A percentile compares a stretch with the other conserved stretches of the same genome.
Evolutionary conservation across 2,888 invertebrate genomes (phyloP).

Genomic region (Cylloceria caligata): DNA sequence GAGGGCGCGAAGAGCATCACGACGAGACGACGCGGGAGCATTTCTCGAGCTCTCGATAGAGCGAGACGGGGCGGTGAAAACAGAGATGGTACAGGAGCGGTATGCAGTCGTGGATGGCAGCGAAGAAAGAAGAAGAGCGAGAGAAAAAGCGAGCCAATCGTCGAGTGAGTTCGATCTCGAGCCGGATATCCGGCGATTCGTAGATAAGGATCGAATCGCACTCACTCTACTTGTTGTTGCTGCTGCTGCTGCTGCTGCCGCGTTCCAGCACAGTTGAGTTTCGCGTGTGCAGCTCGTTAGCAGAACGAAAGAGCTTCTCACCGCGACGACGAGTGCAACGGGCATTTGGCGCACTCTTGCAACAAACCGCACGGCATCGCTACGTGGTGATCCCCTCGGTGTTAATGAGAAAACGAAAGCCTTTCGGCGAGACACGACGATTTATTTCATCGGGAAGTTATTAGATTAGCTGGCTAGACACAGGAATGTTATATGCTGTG

Average conservation of each 20-base stretch:
- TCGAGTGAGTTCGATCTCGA: slow-evolving; percentile 67
- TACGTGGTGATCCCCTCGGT: slow-evolving; percentile 43
- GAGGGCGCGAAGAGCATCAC: slow-evolving; percentile 46
- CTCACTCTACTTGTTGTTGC: slow-evolving; percentile 21
- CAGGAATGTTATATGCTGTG: slow-evolving; percentile 36
- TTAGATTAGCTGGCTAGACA: slow-evolving; percentile 25
- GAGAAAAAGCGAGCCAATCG: slow-evolving; percentile 53
- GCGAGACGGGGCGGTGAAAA: too few relatives aligned
- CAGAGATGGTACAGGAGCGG: too few relatives aligned
- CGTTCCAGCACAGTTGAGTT: slow-evolving; percentile 65
- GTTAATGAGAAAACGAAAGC: slow-evolving; percentile 74
- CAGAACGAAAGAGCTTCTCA: slow-evolving; percentile 37
- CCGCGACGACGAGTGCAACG: slow-evolving; percentile 26
- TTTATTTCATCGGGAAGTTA: slow-evolving; percentile 65
- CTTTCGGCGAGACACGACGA: slow-evolving; percentile 62
- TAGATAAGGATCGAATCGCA: slow-evolving; percentile 65
- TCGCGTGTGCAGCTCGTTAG: slow-evolving; percentile 71
- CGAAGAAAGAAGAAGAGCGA: slow-evolving; percentile 22
- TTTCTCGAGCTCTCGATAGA: slow-evolving; percentile 43
- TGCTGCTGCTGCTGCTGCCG: slow-evolving; percentile 47
- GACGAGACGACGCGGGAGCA: slow-evolving; percentile 25
- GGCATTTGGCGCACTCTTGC: slow-evolving; percentile 36
- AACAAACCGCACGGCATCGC: slow-evolving; percentile 26
- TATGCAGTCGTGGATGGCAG: neutral
- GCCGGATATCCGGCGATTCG: slow-evolving; percentile 70